phyloP scores from a whole-genome alignment of 2,888 invertebrate species.

The Cantharis rufa region DNA sequence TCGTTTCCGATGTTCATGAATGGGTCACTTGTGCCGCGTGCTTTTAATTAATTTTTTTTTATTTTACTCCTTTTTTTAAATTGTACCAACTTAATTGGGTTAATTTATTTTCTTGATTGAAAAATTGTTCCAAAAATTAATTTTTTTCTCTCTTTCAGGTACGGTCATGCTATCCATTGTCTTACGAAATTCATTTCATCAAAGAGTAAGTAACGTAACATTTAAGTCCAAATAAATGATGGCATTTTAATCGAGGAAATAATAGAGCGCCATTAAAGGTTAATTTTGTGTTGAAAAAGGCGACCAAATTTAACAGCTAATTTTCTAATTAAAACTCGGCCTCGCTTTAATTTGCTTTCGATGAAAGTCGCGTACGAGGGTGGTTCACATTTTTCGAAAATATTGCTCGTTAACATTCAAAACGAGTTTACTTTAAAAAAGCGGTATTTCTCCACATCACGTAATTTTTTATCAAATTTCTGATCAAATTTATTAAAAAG shows the following conservation, averaged over 20 bases:
- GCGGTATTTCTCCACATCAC: neutral
- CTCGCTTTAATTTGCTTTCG: neutral
- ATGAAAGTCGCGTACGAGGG: neutral
- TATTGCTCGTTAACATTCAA: neutral
- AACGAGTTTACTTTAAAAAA: neutral
- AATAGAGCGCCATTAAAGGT: too few species aligned
- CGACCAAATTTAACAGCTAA: neutral
- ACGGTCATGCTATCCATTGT: neutral
- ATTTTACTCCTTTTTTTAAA: neutral
- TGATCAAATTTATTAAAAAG: neutral
- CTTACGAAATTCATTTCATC: neutral
- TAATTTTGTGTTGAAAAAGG: neutral
- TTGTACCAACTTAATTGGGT: neutral
- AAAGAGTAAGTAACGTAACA: neutral
- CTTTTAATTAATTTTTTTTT: conserved; percentile 19
- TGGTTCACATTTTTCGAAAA: neutral
- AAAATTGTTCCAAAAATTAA: neutral
- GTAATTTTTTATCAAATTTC: neutral
- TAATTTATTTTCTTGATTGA: neutral
- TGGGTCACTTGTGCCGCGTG: conserved; percentile 30
- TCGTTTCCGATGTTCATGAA: conserved; percentile 26
- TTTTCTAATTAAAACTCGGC: neutral
- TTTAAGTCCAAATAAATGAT: neutral
- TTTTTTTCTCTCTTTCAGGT: neutral
- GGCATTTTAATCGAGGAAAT: neutral